A percentile compares a stretch with the other conserved stretches of the same genome.
Conservation (phyloP, 2,797 vertebrate species). For the Benthosema pterotum region DNA sequence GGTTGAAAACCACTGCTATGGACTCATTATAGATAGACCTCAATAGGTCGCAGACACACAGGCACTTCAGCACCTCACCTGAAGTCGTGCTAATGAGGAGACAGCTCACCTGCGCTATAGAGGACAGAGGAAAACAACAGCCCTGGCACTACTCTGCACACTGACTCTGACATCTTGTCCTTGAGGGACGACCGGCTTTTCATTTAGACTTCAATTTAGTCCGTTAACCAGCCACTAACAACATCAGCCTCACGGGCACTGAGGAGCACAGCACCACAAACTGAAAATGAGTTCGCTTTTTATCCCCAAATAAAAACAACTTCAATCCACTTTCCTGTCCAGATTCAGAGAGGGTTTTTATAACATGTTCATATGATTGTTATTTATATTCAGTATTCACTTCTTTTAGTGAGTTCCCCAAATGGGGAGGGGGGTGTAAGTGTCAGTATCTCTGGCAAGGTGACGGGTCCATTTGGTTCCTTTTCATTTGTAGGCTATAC, state of each 20-base stretch:
- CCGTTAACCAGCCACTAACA: slow-evolving; percentile 25
- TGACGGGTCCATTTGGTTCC: too few relatives aligned
- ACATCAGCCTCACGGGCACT: slow-evolving; percentile 23
- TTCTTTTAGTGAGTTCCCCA: too few relatives aligned
- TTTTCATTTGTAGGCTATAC: too few relatives aligned
- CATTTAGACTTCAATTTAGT: slow-evolving; percentile 56
- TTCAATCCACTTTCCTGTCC: too few relatives aligned
- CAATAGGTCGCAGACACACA: slow-evolving; percentile 34
- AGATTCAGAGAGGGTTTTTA: too few relatives aligned
- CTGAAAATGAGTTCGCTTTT: too few relatives aligned
- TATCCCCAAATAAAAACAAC: too few relatives aligned
- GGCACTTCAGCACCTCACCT: slow-evolving; percentile 39
- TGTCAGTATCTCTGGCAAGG: too few relatives aligned
- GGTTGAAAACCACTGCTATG: too few relatives aligned
- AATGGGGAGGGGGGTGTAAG: too few relatives aligned
- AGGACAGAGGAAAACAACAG: slow-evolving; percentile 45
- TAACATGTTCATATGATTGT: neutral
- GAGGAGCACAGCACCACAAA: too few relatives aligned
- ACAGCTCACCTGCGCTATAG: slow-evolving; percentile 43
- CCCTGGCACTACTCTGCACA: slow-evolving; percentile 32
- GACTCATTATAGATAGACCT: slow-evolving; percentile 65
- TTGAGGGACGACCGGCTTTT: slow-evolving; percentile 47
- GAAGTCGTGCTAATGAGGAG: slow-evolving; percentile 47
- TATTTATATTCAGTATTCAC: too few relatives aligned
- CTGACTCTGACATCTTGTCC: slow-evolving; percentile 44